These are phyloP conservation scores for Apeira syringaria DNA, from an alignment of 2,888 invertebrate genomes.

Conservation along the genomic window DNA sequence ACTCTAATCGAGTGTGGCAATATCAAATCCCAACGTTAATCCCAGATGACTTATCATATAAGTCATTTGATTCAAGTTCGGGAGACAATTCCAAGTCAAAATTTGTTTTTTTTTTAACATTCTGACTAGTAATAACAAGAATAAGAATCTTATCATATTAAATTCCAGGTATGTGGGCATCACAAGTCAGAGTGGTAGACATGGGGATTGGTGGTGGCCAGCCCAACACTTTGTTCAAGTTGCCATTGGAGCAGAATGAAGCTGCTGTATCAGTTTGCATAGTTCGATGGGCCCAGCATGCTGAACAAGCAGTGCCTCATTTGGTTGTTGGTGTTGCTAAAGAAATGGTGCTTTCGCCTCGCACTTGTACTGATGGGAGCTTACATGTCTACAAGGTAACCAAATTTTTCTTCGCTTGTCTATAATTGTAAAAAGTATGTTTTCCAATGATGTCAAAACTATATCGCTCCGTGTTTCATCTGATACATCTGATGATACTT, in stretches of 20 bases:
- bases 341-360: conserved; percentile 94
- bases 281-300: conserved; percentile 88
- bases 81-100: conserved; percentile 68
- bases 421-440: background rate
- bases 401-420: background rate
- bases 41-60: conserved; percentile 68
- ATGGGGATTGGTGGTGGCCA: conserved; percentile 85
- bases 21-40: conserved; percentile 75
- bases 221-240: conserved; percentile 89
- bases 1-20: conserved; percentile 80
- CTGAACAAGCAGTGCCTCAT: conserved; percentile 71
- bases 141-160: no score
- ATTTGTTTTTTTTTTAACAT: no score
- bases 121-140: no score
- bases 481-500: conserved; percentile 81
- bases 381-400: conserved; percentile 92
- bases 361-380: conserved; percentile 91
- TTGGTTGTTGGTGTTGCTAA: conserved; percentile 96
- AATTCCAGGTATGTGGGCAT: conserved; percentile 95
- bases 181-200: conserved; percentile 93
- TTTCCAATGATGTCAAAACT: conserved; percentile 65
- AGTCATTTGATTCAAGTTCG: conserved; percentile 78
- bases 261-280: conserved; percentile 95
- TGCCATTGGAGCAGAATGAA: conserved; percentile 97
- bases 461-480: conserved; percentile 85